phyloP scores from a whole-genome alignment of 2,888 invertebrate species.

The Dyspetes luteomarginatus region DNA sequence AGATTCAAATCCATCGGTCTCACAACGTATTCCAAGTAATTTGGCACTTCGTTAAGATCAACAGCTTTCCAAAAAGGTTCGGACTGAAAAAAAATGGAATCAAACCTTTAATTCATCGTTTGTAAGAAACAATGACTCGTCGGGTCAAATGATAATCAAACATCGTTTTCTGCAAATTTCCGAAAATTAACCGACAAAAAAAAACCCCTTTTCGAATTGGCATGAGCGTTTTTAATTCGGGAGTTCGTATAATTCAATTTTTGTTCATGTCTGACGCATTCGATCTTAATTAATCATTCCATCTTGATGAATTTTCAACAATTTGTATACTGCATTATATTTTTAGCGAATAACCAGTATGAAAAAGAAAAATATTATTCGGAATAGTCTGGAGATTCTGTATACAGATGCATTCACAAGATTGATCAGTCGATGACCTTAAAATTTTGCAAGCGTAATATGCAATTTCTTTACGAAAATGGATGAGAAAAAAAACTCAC shows the following conservation, averaged over 20 bases:
- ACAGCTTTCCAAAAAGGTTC: constrained; percentile 92
- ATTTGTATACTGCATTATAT: too few species aligned
- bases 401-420: too few species aligned
- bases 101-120: background rate
- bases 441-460: too few species aligned
- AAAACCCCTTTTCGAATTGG: background rate
- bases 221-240: background rate
- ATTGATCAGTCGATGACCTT: too few species aligned
- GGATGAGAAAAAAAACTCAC: background rate
- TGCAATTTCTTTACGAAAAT: too few species aligned
- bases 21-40: constrained; percentile 92
- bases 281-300: too few species aligned
- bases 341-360: too few species aligned
- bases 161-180: background rate
- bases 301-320: too few species aligned
- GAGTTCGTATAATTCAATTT: background rate
- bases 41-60: constrained; percentile 88
- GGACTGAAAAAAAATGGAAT: constrained; percentile 86
- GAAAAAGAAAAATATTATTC: too few species aligned
- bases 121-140: background rate
- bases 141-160: background rate
- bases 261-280: too few species aligned
- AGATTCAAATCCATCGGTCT: constrained; percentile 93
- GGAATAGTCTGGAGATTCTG: too few species aligned
- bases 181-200: constrained; percentile 47